phyloP scores from a whole-genome alignment of 2,888 invertebrate species.

The Heliconius ismenius region DNA sequence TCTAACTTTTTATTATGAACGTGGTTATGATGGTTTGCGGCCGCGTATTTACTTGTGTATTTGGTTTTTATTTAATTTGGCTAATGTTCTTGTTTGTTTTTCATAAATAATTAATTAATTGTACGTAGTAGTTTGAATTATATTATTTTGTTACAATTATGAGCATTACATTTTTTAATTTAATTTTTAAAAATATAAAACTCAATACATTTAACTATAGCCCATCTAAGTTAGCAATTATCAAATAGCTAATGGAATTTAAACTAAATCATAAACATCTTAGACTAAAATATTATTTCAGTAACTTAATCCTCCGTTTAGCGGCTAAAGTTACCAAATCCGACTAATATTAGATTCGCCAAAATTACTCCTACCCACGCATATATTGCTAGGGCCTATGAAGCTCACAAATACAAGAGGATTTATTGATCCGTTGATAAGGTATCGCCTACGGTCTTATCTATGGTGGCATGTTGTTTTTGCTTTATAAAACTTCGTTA shows the following conservation, averaged over 20 bases:
- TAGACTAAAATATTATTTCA: neutral
- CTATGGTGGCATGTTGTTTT: constrained; percentile 50
- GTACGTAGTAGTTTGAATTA: neutral
- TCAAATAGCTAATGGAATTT: neutral
- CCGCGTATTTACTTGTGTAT: neutral
- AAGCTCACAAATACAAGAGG: constrained; percentile 51
- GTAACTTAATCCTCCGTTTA: neutral
- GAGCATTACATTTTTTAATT: neutral
- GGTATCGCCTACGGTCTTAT: constrained; percentile 68
- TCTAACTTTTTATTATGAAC: constrained; percentile 27
- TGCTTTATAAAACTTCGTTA: constrained; percentile 29
- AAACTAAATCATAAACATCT: neutral
- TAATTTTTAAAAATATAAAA: neutral
- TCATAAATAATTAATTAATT: neutral
- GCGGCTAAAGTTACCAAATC: constrained; percentile 13
- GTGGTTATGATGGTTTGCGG: constrained; percentile 11
- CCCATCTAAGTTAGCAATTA: neutral
- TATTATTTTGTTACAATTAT: no score
- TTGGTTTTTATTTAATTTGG: constrained; percentile 1
- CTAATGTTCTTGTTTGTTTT: neutral
- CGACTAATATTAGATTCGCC: constrained; percentile 13
- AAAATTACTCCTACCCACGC: constrained; percentile 37
- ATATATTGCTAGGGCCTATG: constrained; percentile 26
- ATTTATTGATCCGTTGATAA: constrained; percentile 75
- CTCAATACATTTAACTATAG: neutral